Evolutionary conservation across 2,888 invertebrate genomes (phyloP).

Genomic region (Mylabris sibirica): DNA sequence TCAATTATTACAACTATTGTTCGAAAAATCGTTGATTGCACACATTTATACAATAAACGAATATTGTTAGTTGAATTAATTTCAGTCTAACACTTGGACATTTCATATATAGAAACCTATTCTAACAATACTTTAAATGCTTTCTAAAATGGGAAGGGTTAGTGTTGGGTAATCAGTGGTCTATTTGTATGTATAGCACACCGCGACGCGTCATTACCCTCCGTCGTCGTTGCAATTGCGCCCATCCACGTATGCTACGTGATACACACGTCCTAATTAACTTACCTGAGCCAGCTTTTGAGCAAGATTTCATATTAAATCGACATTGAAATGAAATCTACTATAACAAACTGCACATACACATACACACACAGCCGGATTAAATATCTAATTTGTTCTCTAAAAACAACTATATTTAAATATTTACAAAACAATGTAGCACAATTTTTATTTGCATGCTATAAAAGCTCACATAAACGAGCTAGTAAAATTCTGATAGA

Average conservation of each 20-base stretch:
- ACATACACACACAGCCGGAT: constrained; percentile 22
- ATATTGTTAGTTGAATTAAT: neutral
- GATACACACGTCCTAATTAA: constrained; percentile 53
- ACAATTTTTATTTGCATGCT: constrained; percentile 1
- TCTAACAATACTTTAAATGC: neutral
- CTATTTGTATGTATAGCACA: constrained; percentile 57
- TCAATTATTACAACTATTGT: neutral
- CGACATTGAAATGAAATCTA: constrained; percentile 51
- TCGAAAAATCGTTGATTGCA: neutral
- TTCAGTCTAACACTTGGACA: neutral
- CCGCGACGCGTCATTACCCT: constrained; percentile 52
- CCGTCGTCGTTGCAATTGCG: constrained; percentile 34
- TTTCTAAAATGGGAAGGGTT: constrained; percentile 37
- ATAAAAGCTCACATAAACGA: neutral
- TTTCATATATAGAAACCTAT: neutral
- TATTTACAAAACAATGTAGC: neutral
- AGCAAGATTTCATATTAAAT: constrained; percentile 52
- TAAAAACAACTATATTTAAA: constrained; percentile 12
- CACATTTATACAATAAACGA: neutral
- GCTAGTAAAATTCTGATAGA: neutral
- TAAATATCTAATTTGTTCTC: constrained; percentile 37
- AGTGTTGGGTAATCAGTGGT: constrained; percentile 43
- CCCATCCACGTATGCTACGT: constrained; percentile 48
- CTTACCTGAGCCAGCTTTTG: constrained; percentile 51
- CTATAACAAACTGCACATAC: constrained; percentile 33